phyloP scores from a whole-genome alignment of 2,113 vertebrate species.

The Scopus umbretta region DNA sequence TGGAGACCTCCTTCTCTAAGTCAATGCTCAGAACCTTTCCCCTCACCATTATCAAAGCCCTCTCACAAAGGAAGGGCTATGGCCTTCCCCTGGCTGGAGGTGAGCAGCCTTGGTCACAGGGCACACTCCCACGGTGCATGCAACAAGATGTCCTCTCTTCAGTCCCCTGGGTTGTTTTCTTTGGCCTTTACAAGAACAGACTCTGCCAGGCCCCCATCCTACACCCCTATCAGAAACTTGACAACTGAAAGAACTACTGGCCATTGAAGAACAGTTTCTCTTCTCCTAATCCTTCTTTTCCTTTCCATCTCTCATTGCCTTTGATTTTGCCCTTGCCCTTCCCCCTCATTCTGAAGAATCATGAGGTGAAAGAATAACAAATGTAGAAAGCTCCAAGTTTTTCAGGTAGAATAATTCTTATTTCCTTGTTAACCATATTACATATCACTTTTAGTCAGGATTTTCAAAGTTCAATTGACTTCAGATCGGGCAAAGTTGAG shows the following conservation, averaged over 20 bases:
- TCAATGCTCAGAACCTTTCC: background rate
- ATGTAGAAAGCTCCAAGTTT: background rate
- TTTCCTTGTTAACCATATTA: background rate
- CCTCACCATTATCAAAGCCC: background rate
- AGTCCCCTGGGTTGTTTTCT: background rate
- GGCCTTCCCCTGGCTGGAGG: fast-evolving
- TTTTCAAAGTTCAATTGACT: background rate
- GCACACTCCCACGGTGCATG: too few relatives aligned
- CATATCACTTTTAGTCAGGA: background rate
- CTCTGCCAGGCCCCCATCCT: background rate
- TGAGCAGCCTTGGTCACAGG: fast-evolving
- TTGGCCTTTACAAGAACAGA: background rate
- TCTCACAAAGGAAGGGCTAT: background rate
- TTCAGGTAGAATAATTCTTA: background rate
- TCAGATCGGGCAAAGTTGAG: background rate
- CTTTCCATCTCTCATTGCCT: background rate
- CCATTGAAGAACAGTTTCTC: background rate
- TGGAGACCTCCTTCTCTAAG: background rate
- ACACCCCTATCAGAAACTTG: background rate
- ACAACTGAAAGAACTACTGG: background rate
- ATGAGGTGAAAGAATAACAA: background rate
- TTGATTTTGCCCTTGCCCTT: background rate
- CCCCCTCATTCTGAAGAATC: background rate
- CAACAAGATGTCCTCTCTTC: background rate
- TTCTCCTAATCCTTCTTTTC: background rate